phyloP scores from a whole-genome alignment of 2,113 vertebrate species.

The Halichoeres trimaculatus region DNA sequence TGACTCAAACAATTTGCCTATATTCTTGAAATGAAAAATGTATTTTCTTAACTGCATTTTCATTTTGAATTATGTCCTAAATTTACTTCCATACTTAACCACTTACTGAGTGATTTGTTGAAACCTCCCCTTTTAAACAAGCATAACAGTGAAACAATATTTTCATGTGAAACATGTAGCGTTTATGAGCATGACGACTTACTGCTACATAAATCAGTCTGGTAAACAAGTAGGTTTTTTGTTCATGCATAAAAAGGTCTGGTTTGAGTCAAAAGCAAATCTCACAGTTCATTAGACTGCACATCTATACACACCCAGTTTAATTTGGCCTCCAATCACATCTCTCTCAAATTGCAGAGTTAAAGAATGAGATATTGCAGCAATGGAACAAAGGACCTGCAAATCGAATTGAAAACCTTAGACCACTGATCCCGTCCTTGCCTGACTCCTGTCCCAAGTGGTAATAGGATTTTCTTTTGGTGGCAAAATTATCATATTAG shows the following conservation, averaged over 20 bases:
- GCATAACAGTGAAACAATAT: constrained; percentile 59
- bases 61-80: no score
- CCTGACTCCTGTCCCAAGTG: constrained; percentile 46
- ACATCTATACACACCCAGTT: constrained; percentile 49
- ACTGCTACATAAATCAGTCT: constrained; percentile 59
- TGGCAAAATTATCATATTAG: constrained; percentile 7
- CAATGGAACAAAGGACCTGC: constrained; percentile 30
- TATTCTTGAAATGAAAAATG: no score
- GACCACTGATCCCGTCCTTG: constrained; percentile 47
- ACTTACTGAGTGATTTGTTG: constrained; percentile 39
- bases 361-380: constrained; percentile 53
- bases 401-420: constrained; percentile 45
- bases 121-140: constrained; percentile 28
- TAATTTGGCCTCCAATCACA: constrained; percentile 58
- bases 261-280: constrained; percentile 56
- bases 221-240: constrained; percentile 66
- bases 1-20: no score
- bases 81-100: no score
- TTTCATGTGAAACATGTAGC: constrained; percentile 57
- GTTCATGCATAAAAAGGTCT: constrained; percentile 41
- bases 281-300: constrained; percentile 67
- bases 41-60: no score
- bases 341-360: constrained; percentile 29
- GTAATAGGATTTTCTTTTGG: constrained; percentile 10
- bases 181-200: constrained; percentile 50